These are phyloP conservation scores for Neogobius melanostomus DNA, from an alignment of 2,113 vertebrate species.

Conservation along the genomic window DNA sequence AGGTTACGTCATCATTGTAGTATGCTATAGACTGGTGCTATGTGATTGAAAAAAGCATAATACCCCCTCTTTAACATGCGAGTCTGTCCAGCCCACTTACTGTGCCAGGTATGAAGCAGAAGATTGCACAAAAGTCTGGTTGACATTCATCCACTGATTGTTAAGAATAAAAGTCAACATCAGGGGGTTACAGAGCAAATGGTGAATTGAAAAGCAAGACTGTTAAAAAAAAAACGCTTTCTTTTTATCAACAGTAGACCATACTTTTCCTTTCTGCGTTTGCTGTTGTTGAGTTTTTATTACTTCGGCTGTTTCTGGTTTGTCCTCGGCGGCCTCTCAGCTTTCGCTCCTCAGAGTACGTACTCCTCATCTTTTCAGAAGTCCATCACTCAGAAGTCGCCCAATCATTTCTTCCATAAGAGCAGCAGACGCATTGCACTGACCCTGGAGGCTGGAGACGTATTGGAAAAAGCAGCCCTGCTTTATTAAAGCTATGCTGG, in stretches of 20 bases:
- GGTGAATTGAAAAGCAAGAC: no score
- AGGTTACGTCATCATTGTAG: no score
- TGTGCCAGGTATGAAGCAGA: no score
- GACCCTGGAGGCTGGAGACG: constrained; percentile 34
- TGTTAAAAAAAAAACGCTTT: constrained; percentile 1
- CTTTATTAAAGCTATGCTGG: constrained; percentile 41
- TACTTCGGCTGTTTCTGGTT: neutral
- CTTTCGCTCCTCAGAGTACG: neutral
- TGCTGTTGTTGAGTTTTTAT: neutral
- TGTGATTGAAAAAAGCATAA: no score
- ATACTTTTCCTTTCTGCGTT: neutral
- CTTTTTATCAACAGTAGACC: neutral
- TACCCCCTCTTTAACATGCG: no score
- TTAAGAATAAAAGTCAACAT: no score
- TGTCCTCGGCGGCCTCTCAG: neutral
- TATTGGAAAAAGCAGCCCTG: constrained; percentile 9
- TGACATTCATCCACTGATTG: no score
- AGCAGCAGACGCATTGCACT: constrained; percentile 38
- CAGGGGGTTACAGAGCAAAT: no score
- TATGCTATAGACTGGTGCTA: no score
- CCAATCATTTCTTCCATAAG: constrained; percentile 46
- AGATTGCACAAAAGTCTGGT: no score
- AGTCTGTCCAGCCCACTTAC: no score
- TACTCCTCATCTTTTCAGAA: neutral
- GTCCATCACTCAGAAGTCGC: constrained; percentile 13